Base-by-base conservation (phyloP, 2,888 invertebrate species). In the Cataglyphis altisquamis region DNA sequence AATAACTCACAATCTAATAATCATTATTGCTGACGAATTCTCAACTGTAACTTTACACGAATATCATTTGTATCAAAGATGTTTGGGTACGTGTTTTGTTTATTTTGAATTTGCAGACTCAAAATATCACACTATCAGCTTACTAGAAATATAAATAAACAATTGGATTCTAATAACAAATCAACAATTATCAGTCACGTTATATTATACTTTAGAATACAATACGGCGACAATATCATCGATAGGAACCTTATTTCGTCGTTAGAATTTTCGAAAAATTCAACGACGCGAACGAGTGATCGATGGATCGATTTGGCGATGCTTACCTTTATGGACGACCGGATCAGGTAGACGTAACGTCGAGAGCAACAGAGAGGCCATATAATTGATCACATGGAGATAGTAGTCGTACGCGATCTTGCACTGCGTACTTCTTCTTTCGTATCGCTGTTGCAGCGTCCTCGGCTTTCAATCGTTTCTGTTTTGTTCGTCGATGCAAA, bases 321-420 rank as follows among this genome's bases (percentile, higher is more conserved):
- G 41, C 72, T 80, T 60, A 80, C 78, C 78, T 80, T 45, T 18
- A 45, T 45, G 45, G 25, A 36, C 70, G 32, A 25, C 41, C 72
- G 48, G 39, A 41, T n/a, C 29, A 52, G 29, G 18, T 63, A 63
- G 63, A n/a, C 68, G 66, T 48, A 21, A n/a, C 21, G 48, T 75
- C 63, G 15, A n/a, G 72, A 52, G 72, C 60, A 73, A 52, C 55
- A 60, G 45, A 52, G 55, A 60, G 70, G 70, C 52, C 66, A 82
- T 70, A 15, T 67, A 55, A 78, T 62, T 84, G 57, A 74, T 74
- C 90, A 90, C 90, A 86, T 88, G 88, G 86, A 67, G 70, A 82
- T 81, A 29, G 55, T 66, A 36, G 29, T 83, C 67, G 75, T 83
- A 60, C 70, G 74, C 68, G 72, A 36, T 66, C 82, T 74, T 68